Conservation (phyloP, 2,888 invertebrate species). For the Drosophila suboccidentalis region DNA sequence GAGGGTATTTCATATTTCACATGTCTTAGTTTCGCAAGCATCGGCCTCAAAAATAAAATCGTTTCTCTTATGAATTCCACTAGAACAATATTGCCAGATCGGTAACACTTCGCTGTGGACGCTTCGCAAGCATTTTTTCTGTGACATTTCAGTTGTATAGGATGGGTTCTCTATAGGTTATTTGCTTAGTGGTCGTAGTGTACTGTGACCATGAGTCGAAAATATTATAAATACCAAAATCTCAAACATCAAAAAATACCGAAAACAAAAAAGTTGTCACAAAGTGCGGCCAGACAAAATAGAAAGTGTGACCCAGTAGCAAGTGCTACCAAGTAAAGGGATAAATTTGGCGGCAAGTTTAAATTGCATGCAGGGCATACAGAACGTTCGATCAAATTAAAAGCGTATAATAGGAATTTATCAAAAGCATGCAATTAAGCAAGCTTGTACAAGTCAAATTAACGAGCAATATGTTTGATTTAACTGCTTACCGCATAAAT, state of each 20-base stretch:
- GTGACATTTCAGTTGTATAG: no score
- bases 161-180: no score
- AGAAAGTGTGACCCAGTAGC: slow-evolving; percentile 9
- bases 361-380: not conserved
- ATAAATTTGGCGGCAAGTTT: slow-evolving; percentile 9
- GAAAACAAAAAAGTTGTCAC: not conserved
- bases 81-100: no score
- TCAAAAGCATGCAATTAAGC: slow-evolving; percentile 26
- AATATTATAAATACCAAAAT: slow-evolving; percentile 1
- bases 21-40: no score
- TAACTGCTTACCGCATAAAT: slow-evolving; percentile 42
- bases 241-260: slow-evolving; percentile 11
- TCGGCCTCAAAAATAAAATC: no score
- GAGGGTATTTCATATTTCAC: no score
- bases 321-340: slow-evolving; percentile 27
- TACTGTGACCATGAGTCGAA: slow-evolving; percentile 19
- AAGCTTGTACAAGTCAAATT: slow-evolving; percentile 26
- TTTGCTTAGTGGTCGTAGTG: no score
- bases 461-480: slow-evolving; percentile 26
- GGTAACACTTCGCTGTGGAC: no score
- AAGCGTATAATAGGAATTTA: not conserved
- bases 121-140: no score
- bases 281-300: slow-evolving; percentile 3
- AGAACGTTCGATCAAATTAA: not conserved
- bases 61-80: no score